Conservation (phyloP, 2,888 invertebrate species). For the Alloscopus bannaensis region DNA sequence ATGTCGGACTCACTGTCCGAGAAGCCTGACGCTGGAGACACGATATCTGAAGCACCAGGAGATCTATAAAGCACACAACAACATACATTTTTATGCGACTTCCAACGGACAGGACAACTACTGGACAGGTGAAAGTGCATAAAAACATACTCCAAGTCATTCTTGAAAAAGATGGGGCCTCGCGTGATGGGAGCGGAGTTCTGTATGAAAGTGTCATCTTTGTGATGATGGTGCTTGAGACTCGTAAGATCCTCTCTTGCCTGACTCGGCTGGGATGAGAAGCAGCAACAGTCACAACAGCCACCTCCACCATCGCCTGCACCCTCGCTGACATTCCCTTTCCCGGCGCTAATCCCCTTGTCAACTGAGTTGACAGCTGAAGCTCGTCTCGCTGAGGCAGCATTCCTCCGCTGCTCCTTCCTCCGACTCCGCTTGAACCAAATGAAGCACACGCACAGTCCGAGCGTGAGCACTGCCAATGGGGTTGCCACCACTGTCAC, state of each 20-base stretch:
- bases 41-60: slow-evolving; percentile 68
- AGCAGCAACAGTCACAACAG: slow-evolving; percentile 54
- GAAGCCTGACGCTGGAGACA: slow-evolving; percentile 69
- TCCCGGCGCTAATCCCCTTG: slow-evolving; percentile 1
- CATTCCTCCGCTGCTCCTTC: slow-evolving; percentile 17
- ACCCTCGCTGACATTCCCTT: background rate
- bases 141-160: slow-evolving; percentile 64
- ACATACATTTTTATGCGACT: background rate
- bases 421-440: slow-evolving; percentile 54
- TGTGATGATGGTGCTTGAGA: slow-evolving; percentile 13
- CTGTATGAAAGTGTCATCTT: slow-evolving; percentile 29
- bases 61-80: slow-evolving; percentile 46
- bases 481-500: slow-evolving; percentile 64
- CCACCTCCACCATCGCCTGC: slow-evolving; percentile 9
- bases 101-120: too few species aligned
- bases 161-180: slow-evolving; percentile 66
- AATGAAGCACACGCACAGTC: slow-evolving; percentile 60
- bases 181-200: slow-evolving; percentile 59
- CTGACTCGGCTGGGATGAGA: slow-evolving; percentile 23
- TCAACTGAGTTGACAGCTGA: slow-evolving; percentile 31
- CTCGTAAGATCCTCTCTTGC: slow-evolving; percentile 6
- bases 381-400: slow-evolving; percentile 2
- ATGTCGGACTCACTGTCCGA: slow-evolving; percentile 68
- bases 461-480: slow-evolving; percentile 52
- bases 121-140: background rate